A percentile compares a stretch with the other conserved stretches of the same genome.
Evolutionary conservation across 2,113 vertebrate species (phyloP).

Genomic region (Ptilonorhynchus violaceus): DNA sequence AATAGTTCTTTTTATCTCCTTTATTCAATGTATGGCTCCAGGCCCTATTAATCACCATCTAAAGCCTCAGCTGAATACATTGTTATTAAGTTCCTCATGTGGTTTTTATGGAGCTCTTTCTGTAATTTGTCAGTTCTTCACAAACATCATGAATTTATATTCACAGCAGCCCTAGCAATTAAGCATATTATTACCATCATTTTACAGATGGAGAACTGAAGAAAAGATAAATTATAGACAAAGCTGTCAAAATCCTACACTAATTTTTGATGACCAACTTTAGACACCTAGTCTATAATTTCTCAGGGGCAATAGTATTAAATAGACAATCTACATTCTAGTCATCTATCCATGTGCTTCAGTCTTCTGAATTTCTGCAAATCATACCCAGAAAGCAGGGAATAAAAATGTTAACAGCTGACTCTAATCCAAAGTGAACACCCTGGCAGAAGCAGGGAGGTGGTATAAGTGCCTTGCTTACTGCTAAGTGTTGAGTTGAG

Average conservation of each 20-base stretch:
- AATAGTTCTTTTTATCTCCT: conserved; percentile 32
- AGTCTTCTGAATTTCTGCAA: neutral
- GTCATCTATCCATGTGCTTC: neutral
- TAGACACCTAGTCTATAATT: conserved; percentile 45
- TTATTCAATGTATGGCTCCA: neutral
- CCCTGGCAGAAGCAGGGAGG: neutral
- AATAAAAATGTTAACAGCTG: neutral
- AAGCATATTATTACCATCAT: conserved; percentile 38
- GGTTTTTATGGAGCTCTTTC: conserved; percentile 34
- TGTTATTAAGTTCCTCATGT: conserved; percentile 8
- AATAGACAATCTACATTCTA: conserved; percentile 17
- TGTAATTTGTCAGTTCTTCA: conserved; percentile 40
- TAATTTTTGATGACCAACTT: conserved; percentile 53
- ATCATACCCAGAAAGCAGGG: neutral
- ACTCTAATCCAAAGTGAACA: neutral
- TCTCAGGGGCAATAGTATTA: conserved; percentile 1
- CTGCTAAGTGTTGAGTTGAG: neutral
- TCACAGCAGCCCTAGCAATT: conserved; percentile 41
- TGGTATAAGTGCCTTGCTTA: neutral
- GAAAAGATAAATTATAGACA: conserved; percentile 40
- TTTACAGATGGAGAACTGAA: conserved; percentile 43
- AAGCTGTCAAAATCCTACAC: conserved; percentile 29
- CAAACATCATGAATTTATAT: conserved; percentile 45
- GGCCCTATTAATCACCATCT: conserved; percentile 11
- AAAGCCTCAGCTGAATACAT: conserved; percentile 23